Evolutionary conservation across 2,113 vertebrate species (phyloP), one percentile per base, ranked within the genome.

Genomic region (Cryptotis parvus): DNA sequence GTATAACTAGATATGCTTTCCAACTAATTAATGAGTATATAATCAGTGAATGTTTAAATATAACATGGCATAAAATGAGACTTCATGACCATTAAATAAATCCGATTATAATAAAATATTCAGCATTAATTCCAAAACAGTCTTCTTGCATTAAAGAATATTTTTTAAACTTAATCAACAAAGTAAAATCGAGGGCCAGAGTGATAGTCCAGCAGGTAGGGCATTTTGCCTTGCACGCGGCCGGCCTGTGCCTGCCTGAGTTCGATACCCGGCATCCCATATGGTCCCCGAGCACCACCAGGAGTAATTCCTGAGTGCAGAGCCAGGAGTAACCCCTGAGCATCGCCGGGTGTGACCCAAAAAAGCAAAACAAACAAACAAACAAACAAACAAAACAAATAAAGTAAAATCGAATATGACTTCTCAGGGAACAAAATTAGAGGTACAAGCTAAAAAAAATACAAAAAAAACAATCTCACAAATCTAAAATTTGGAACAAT

Each of bases 401-500:
- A n/a, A n/a, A n/a, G n/a, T n/a, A n/a, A 75, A 35, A 76, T 3
- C 41, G 73, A 81, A 43, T 74, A 84, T 43, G 33, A 86, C 39
- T 81, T 93, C 68, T 68, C 27, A 84, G 68, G 73, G 93, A 87
- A 70, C 69, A 91, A 58, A 77, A 61, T 37, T 45, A 84, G 18
- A 72, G 8, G 26, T 79, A 87, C 24, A 90, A 91, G 55, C 73
- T 73, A 86, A 94, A 63, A 70, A 89, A 33, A 14, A 78, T 20
- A 81, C n/a, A n/a, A n/a, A 88, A 58, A 16, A 92, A 81, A 73
- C 49, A 93, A 87, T 75, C 31, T 87, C 3, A 92, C 26, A 87
- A 81, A 90, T 90, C 20, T 2, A 96, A 33, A 95, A 79, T 74
- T 52, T 84, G 70, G 33, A 92, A 93, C 74, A 88, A 70, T 80